A percentile compares a stretch with the other conserved stretches of the same genome.
Evolutionary conservation across 2,888 invertebrate genomes (phyloP).

Genomic region (Leptinotarsa haldemani): DNA sequence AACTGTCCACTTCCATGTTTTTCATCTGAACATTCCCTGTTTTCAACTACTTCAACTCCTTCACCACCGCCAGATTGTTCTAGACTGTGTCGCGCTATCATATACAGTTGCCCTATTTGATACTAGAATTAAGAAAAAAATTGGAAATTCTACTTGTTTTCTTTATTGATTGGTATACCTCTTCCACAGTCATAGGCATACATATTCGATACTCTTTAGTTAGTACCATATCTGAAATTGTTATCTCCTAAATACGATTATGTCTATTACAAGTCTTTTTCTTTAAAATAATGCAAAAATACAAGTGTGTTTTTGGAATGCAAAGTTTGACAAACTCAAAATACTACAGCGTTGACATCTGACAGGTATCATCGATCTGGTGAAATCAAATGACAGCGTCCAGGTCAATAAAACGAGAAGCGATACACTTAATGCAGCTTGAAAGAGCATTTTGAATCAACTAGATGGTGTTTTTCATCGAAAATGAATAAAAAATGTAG

Average conservation of each 20-base stretch:
- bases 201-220: conserved; percentile 91
- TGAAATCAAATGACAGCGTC: too few relatives aligned
- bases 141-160: conserved; percentile 22
- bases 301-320: too few relatives aligned
- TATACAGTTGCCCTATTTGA: conserved; percentile 90
- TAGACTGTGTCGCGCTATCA: conserved; percentile 93
- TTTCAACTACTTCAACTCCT: conserved; percentile 91
- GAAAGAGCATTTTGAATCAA: too few relatives aligned
- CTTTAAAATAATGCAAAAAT: too few relatives aligned
- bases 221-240: conserved; percentile 75
- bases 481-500: too few relatives aligned
- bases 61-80: conserved; percentile 91
- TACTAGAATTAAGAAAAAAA: conserved; percentile 72
- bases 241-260: background rate
- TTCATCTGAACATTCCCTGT: conserved; percentile 82
- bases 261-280: background rate
- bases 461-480: too few relatives aligned
- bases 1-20: conserved; percentile 86
- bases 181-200: conserved; percentile 92
- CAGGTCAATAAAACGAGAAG: too few relatives aligned
- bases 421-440: too few relatives aligned
- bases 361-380: too few relatives aligned
- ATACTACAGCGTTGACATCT: too few relatives aligned
- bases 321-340: too few relatives aligned
- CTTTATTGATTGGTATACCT: conserved; percentile 71